phyloP scores from a whole-genome alignment of 2,113 vertebrate species.

The human region GRCh38 chr2:200709001-200709500 shows the following conservation, averaged over 20 bases:
- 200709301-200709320: neutral
- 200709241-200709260: neutral
- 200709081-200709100: neutral
- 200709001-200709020: slow-evolving; percentile 14
- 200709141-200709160: neutral
- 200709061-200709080: neutral
- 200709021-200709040: neutral
- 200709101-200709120: neutral
- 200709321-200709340: neutral
- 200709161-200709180: neutral
- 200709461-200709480: too few species aligned
- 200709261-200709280: neutral
- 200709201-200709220: neutral
- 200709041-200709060: neutral
- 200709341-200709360: neutral
- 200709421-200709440: too few species aligned
- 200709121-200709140: neutral
- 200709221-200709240: neutral
- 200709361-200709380: neutral
- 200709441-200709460: too few species aligned
- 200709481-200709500: too few species aligned
- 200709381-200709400: neutral
- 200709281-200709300: neutral
- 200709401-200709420: too few species aligned
- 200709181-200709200: neutral